Conservation (phyloP, 2,888 invertebrate species). For the Notodonta ziczac region DNA sequence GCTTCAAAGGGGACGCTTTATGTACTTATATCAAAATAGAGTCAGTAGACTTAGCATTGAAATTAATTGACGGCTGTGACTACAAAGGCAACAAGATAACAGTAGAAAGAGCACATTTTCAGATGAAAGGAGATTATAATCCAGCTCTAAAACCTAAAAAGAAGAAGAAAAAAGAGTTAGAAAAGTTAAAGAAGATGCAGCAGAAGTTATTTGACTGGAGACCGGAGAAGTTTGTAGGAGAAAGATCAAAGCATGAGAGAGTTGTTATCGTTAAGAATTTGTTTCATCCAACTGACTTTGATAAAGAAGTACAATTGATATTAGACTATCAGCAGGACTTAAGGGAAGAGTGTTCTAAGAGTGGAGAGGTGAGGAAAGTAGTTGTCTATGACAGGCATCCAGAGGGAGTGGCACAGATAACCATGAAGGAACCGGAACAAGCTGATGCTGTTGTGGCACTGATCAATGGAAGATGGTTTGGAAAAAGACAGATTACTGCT, state of each 20-base stretch:
- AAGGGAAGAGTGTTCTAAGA: slow-evolving; percentile 94
- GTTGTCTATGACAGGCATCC: slow-evolving; percentile 96
- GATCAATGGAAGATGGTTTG: slow-evolving; percentile 96
- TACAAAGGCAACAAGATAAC: slow-evolving; percentile 91
- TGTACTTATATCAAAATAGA: slow-evolving; percentile 99
- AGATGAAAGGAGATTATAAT: slow-evolving; percentile 97
- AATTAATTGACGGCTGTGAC: slow-evolving; percentile 94
- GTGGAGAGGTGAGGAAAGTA: slow-evolving; percentile 96
- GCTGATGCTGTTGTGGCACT: slow-evolving; percentile 95
- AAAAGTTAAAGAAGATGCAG: slow-evolving; percentile 95
- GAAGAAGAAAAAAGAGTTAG: slow-evolving; percentile 94
- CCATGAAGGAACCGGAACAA: slow-evolving; percentile 94
- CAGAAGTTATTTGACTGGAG: slow-evolving; percentile 99
- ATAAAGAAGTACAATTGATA: slow-evolving; percentile 94
- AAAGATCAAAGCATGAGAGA: slow-evolving; percentile 94
- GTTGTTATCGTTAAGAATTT: slow-evolving; percentile 97
- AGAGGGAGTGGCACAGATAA: slow-evolving; percentile 97
- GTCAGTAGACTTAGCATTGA: slow-evolving; percentile 96
- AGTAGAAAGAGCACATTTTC: slow-evolving; percentile 97
- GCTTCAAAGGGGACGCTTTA: slow-evolving; percentile 97
- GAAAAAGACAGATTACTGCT: slow-evolving; percentile 92
- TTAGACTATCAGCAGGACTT: slow-evolving; percentile 96
- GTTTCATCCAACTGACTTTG: slow-evolving; percentile 95
- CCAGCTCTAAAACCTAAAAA: slow-evolving; percentile 96
- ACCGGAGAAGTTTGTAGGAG: slow-evolving; percentile 95